phyloP scores from a whole-genome alignment of 2,888 invertebrate genomes.

The Coelinius sp. region DNA sequence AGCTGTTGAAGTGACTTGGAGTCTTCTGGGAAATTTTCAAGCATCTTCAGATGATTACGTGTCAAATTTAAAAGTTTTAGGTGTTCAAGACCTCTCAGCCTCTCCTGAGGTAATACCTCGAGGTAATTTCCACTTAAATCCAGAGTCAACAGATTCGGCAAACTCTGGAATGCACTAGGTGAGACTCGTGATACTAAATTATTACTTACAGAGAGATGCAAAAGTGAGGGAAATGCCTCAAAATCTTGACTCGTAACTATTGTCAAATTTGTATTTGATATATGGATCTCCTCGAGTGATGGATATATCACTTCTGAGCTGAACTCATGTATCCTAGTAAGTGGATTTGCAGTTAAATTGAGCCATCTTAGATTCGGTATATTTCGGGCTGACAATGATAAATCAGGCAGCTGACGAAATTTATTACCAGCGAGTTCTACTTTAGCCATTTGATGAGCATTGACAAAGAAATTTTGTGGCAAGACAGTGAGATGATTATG shows the following conservation, averaged over 20 bases:
- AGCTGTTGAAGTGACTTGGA: conserved; percentile 83
- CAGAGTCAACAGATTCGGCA: conserved; percentile 82
- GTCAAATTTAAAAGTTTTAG: conserved; percentile 85
- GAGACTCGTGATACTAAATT: conserved; percentile 86
- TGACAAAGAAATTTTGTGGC: conserved; percentile 86
- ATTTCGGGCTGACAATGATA: conserved; percentile 82
- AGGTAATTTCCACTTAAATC: conserved; percentile 88
- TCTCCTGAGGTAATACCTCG: conserved; percentile 86
- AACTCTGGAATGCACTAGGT: conserved; percentile 86
- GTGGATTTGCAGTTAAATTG: conserved; percentile 87
- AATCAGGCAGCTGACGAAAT: conserved; percentile 84
- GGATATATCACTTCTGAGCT: conserved; percentile 80
- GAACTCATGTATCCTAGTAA: conserved; percentile 82
- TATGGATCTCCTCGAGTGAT: conserved; percentile 85
- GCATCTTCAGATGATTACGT: conserved; percentile 84
- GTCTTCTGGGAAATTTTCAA: conserved; percentile 86
- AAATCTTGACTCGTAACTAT: conserved; percentile 89
- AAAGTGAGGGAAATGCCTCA: conserved; percentile 84
- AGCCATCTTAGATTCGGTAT: conserved; percentile 82
- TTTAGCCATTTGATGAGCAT: conserved; percentile 80
- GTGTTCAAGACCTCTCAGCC: conserved; percentile 83
- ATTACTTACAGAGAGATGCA: conserved; percentile 81
- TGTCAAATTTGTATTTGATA: conserved; percentile 84
- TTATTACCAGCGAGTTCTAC: conserved; percentile 85
- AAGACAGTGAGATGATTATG: conserved; percentile 82